Evolutionary conservation across 1,140 invertebrate genomes (phyloP), one percentile per base, ranked within the genome.

Genomic region (Nasonia giraulti): DNA sequence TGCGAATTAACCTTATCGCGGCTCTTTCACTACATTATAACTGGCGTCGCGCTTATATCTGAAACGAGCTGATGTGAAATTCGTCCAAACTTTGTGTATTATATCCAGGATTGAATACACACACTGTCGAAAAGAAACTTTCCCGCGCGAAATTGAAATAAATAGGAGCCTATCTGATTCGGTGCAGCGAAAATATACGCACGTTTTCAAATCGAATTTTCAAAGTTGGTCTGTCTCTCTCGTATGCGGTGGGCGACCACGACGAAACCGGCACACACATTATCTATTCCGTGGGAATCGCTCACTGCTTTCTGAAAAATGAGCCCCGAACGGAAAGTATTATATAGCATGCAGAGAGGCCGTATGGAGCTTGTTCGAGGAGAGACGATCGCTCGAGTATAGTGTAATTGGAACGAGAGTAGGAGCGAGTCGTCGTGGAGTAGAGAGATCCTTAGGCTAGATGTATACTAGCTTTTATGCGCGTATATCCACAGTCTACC

Each of bases 391-490:
- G 27, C 69, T 76, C 20, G 33, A 44, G 69, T 10, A n/a, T 27
- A 20, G 12, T 85, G 83, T 81, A 85, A 85, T 85, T 85, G 83
- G 83, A 79, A 79, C 74, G 76, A 77, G 55, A 20, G 55, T 62
- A 62, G 55, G 5, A 62, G 55, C 40, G 40, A 62, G 55, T 62
- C 55, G 20, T 62, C 55, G 55, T 5, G 4, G 20, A 62, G 17
- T 62, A 62, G 31, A n/a, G 47, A 62, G 66, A 82, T 74, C 80
- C 80, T 82, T 37, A 47, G 23, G 17, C 2, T 23, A 66, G 47
- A 78, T 66, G 76, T 33, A 31, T 78, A 55, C 20, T 55, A 33
- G 27, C 50, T 23, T 47, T 20, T 12, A 27, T 23, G n/a, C 20
- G 47, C 20, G 20, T 44, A 44, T 23, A 75, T 44, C 31, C 17